Evolutionary conservation across 2,113 vertebrate genomes (phyloP).

Genomic region (Nyctibius bracteatus): DNA sequence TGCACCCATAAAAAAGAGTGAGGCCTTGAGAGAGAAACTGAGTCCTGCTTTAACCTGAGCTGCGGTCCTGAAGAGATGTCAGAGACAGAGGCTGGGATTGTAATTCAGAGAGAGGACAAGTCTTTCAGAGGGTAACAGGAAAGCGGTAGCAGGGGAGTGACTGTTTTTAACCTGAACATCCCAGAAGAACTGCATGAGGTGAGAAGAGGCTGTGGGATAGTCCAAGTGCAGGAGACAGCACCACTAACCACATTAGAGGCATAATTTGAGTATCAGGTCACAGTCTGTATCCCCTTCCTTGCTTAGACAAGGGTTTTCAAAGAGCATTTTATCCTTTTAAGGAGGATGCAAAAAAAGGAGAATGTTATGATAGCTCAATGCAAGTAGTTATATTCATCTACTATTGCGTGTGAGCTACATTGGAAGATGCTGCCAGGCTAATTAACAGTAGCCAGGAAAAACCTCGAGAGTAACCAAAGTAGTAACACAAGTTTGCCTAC

Average conservation of each 20-base stretch:
- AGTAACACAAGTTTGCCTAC: constrained; percentile 6
- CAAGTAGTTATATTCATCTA: not conserved
- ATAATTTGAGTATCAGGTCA: not conserved
- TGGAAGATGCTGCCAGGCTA: constrained; percentile 7
- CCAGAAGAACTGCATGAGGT: not conserved
- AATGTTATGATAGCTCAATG: not conserved
- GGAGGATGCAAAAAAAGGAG: not conserved
- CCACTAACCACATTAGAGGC: not conserved
- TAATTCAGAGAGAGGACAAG: not conserved
- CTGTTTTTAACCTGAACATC: not conserved
- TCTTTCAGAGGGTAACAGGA: not conserved
- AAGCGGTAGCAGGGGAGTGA: not conserved
- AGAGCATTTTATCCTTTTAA: not conserved
- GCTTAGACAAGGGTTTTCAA: not conserved
- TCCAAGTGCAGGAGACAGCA: not conserved
- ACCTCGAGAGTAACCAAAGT: not conserved
- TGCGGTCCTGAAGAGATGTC: not conserved
- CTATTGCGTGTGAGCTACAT: not conserved
- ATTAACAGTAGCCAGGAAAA: constrained; percentile 27
- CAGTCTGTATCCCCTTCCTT: not conserved
- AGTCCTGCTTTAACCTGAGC: not conserved
- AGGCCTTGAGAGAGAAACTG: not conserved
- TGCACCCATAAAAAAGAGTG: not conserved
- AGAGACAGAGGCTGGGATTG: not conserved
- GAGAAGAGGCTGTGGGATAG: not conserved